Evolutionary conservation across 2,888 invertebrate species (phyloP).

Genomic region (Chrysodeixis includens): DNA sequence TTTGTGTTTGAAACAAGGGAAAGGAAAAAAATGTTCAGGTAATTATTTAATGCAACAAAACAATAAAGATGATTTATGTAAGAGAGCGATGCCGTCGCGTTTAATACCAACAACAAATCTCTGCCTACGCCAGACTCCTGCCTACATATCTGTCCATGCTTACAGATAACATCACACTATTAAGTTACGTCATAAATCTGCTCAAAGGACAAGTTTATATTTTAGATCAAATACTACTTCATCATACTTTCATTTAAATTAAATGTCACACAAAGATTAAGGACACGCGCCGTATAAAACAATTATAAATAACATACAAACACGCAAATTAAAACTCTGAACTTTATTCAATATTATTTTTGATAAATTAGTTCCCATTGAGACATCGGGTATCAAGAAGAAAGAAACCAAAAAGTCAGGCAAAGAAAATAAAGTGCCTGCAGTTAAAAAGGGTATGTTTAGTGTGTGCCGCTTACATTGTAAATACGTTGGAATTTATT

Average conservation of each 20-base stretch:
- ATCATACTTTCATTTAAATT: neutral
- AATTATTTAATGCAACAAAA: slow-evolving; percentile 34
- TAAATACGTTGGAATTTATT: slow-evolving; percentile 44
- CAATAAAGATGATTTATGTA: slow-evolving; percentile 5
- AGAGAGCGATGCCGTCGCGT: neutral
- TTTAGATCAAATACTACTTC: neutral
- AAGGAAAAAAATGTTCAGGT: slow-evolving; percentile 86
- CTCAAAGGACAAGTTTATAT: slow-evolving; percentile 14
- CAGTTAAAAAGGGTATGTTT: slow-evolving; percentile 83
- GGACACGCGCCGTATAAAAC: neutral
- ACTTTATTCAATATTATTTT: slow-evolving; percentile 38
- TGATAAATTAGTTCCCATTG: slow-evolving; percentile 73
- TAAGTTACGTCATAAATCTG: slow-evolving; percentile 9
- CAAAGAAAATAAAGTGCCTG: slow-evolving; percentile 81
- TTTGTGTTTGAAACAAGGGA: slow-evolving; percentile 88
- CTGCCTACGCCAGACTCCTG: neutral
- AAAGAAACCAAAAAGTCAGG: slow-evolving; percentile 81
- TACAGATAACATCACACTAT: slow-evolving; percentile 17
- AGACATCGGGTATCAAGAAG: slow-evolving; percentile 77
- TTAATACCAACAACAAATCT: slow-evolving; percentile 3
- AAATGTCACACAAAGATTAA: neutral
- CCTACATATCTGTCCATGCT: slow-evolving; percentile 6
- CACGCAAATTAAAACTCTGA: slow-evolving; percentile 3
- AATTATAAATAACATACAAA: slow-evolving; percentile 3
- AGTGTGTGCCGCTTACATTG: slow-evolving; percentile 62